Evolutionary conservation across 2,888 invertebrate genomes (phyloP), one percentile per base, ranked within the genome.

Genomic region (Apodemia hepburni): DNA sequence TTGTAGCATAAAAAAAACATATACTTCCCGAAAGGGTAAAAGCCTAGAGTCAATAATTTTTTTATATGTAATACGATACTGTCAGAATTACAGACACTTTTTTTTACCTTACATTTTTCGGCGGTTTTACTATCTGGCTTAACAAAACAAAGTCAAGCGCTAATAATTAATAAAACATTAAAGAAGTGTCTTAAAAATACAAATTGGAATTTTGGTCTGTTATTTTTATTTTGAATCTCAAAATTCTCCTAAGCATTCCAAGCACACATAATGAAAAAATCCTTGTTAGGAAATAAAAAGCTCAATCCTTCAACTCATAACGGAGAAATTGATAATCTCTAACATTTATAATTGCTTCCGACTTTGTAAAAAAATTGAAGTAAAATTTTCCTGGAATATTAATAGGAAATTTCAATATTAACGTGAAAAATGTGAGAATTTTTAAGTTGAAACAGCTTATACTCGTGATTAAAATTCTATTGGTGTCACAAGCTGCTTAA

Each of bases 401-500:
- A 57, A 61, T 58, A 58, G 45, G 47, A 45, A 38, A 45, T 58
- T 61, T 61, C 57, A 63, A 57, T 59, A 65, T 65, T 62, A 58
- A 65, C 59, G 63, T 17, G 18, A n/a, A 61, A 60, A 58, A 65
- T 61, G 61, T 64, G 51, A 64, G 58, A 59, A 62, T 57, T 61
- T 61, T 51, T 38, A 45, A 63, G 61, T 58, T 59, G 42, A 38
- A 58, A 57, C 42, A 27, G 57, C 57, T 45, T 58, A 57, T 38
- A 59, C 60, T 57, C 38, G 57, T 35, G 63, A 65, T 65, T 64
- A 65, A 62, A 62, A 68, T 69, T 68, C 61, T 47, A 65, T 64
- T 27, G 54, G 22, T 42, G 38, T 65, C 29, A 17, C n/a, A 61
- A 58, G 18, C 59, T 59, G 35, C 62, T 60, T 61, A 35, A 60